These are phyloP conservation scores for Atlantisia rogersi DNA, from an alignment of 2,113 vertebrate species.

Conservation along the genomic window DNA sequence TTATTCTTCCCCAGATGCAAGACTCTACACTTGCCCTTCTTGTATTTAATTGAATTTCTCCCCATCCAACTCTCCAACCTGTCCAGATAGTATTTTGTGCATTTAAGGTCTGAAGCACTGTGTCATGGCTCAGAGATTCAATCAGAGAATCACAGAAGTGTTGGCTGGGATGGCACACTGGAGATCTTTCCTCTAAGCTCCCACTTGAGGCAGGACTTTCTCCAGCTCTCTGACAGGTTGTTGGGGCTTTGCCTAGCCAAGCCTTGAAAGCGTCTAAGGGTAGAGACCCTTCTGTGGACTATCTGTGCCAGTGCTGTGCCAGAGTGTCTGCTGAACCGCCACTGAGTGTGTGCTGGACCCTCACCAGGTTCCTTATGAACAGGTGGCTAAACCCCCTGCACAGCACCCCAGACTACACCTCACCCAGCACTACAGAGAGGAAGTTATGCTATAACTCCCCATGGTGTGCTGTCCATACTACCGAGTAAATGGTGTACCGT, in stretches of 20 bases:
- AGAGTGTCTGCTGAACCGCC: background rate
- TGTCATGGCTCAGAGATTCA: background rate
- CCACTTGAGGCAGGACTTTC: background rate
- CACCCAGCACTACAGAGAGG: accelerated
- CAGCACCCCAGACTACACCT: background rate
- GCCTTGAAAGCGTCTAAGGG: background rate
- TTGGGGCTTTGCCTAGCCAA: background rate
- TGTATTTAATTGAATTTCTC: too few relatives aligned
- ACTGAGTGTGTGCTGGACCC: background rate
- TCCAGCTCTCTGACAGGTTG: background rate
- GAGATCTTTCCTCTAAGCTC: background rate
- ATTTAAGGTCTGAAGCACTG: background rate
- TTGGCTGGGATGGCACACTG: background rate
- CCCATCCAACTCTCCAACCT: too few relatives aligned
- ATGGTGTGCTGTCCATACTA: background rate
- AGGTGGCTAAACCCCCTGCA: background rate
- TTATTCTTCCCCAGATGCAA: too few relatives aligned
- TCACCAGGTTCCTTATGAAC: background rate
- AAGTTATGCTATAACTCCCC: background rate
- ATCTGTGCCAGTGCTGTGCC: background rate
- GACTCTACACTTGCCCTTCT: too few relatives aligned
- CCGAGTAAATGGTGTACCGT: accelerated
- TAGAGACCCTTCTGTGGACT: background rate
- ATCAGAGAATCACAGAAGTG: background rate
- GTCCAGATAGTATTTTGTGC: background rate